Percentiles rank a stretch among this genome's conserved stretches.
phyloP scores from a whole-genome alignment of 2,797 vertebrate genomes.

The Anabacerthia variegaticeps region DNA sequence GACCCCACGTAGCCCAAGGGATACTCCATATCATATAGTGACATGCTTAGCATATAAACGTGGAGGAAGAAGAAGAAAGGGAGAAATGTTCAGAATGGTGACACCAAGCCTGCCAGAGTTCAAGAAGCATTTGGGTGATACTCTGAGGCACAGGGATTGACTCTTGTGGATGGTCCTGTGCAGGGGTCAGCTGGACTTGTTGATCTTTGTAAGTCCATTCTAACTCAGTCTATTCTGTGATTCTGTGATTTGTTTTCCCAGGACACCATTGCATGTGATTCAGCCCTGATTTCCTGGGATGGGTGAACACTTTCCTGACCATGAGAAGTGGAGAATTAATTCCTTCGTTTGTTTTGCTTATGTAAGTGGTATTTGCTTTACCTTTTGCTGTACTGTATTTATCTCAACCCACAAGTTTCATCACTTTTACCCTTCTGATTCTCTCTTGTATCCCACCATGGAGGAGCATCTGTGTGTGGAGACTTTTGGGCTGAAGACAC shows the following conservation, averaged over 20 bases:
- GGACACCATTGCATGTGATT: not conserved
- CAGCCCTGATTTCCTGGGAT: not conserved
- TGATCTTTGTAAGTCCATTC: not conserved
- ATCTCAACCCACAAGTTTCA: not conserved
- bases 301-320: not conserved
- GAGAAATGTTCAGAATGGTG: rapidly evolving
- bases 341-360: not conserved
- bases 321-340: rapidly evolving
- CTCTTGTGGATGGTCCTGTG: not conserved
- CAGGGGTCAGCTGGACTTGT: not conserved
- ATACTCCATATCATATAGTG: not conserved
- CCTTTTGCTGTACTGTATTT: not conserved
- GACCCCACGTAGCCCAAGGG: not conserved
- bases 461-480: too few relatives aligned
- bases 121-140: too few relatives aligned
- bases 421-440: not conserved
- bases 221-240: not conserved
- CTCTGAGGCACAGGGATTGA: not conserved
- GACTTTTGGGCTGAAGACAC: too few relatives aligned
- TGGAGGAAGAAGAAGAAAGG: not conserved
- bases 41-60: not conserved
- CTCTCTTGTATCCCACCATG: not conserved
- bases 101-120: not conserved
- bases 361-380: not conserved
- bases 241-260: not conserved